A percentile compares a stretch with the other conserved stretches of the same genome.
phyloP scores from a whole-genome alignment of 2,797 vertebrate genomes.

The Erpetoichthys calabaricus region DNA sequence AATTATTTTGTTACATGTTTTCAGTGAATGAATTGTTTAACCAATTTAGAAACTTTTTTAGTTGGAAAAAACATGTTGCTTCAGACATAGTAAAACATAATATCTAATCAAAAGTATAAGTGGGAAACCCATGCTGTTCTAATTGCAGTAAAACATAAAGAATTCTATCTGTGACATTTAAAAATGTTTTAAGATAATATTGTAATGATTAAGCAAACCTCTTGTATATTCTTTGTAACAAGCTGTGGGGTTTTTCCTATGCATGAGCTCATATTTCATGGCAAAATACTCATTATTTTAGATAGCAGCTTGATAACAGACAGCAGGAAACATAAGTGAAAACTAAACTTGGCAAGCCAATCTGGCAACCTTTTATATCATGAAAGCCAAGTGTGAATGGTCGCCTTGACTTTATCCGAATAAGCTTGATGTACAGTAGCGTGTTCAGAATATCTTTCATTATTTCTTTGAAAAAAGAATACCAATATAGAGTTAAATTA shows the following conservation, averaged over 20 bases:
- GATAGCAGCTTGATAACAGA: not conserved
- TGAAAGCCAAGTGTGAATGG: too few relatives aligned
- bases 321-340: not conserved
- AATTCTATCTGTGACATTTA: conserved; percentile 48
- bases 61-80: conserved; percentile 33
- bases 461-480: too few relatives aligned
- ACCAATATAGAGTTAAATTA: too few relatives aligned
- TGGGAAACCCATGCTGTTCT: conserved; percentile 43
- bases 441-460: too few relatives aligned
- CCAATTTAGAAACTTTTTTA: not conserved
- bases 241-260: conserved; percentile 21
- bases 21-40: too few relatives aligned
- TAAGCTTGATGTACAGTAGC: too few relatives aligned
- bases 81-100: too few relatives aligned
- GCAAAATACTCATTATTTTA: conserved; percentile 8
- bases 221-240: conserved; percentile 26
- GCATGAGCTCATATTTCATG: conserved; percentile 26
- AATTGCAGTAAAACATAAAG: conserved; percentile 43
- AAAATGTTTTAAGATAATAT: conserved; percentile 35
- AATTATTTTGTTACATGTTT: too few relatives aligned
- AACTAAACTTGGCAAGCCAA: too few relatives aligned
- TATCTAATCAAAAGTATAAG: conserved; percentile 35
- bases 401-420: too few relatives aligned
- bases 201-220: conserved; percentile 21
- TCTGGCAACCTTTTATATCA: too few relatives aligned